These are phyloP conservation scores for Drosophila watanabei DNA, from an alignment of 1,140 invertebrate species.

Conservation along the genomic window DNA sequence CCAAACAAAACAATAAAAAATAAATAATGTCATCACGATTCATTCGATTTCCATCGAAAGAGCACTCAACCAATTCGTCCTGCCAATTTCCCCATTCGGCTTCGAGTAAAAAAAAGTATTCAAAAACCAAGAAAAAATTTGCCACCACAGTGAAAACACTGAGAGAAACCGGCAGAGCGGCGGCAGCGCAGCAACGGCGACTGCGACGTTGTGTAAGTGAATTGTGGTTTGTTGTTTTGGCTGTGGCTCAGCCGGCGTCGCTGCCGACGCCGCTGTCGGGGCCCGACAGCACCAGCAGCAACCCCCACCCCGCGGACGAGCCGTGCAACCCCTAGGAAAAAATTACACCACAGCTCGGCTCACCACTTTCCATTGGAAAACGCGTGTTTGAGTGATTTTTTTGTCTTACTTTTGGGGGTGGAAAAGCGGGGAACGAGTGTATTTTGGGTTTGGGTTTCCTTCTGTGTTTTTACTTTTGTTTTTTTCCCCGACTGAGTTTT, in stretches of 20 bases:
- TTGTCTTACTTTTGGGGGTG: slow-evolving; percentile 38
- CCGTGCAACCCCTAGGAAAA: slow-evolving; percentile 43
- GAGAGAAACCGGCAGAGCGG: slow-evolving; percentile 29
- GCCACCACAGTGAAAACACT: slow-evolving; percentile 19
- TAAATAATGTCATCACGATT: too few species aligned
- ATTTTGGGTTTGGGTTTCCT: slow-evolving; percentile 18
- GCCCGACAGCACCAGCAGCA: not conserved
- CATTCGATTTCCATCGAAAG: not conserved
- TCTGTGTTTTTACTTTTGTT: slow-evolving; percentile 12
- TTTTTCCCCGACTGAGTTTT: slow-evolving; percentile 19
- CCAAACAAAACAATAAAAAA: not conserved
- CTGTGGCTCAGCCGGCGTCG: slow-evolving; percentile 55
- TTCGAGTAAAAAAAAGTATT: slow-evolving; percentile 5
- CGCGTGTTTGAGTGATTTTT: slow-evolving; percentile 60
- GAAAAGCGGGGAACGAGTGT: slow-evolving; percentile 44
- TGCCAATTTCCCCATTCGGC: not conserved
- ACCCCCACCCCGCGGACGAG: not conserved
- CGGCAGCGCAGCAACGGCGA: slow-evolving; percentile 20
- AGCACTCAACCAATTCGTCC: slow-evolving; percentile 7
- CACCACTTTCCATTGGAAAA: slow-evolving; percentile 59
- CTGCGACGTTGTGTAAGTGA: slow-evolving; percentile 73
- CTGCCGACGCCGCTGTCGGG: slow-evolving; percentile 10
- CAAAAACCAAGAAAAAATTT: slow-evolving; percentile 15
- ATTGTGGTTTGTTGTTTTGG: slow-evolving; percentile 85
- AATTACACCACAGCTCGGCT: slow-evolving; percentile 57